phyloP scores from a whole-genome alignment of 1,140 invertebrate species.

The Lepidurus couesii region DNA sequence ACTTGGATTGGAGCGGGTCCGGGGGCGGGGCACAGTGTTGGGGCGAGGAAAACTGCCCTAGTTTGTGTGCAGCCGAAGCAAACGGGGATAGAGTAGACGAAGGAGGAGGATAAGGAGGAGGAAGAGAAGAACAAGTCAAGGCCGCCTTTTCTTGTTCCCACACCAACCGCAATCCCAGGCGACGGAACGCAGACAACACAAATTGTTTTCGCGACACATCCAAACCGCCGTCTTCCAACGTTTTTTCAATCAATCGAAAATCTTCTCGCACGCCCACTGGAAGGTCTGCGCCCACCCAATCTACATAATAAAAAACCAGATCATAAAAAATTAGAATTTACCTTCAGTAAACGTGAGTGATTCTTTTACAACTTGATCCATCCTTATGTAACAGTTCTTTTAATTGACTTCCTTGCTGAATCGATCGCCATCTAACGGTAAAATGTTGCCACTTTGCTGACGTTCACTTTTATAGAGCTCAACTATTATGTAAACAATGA shows the following conservation, averaged over 20 bases:
- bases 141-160: not conserved
- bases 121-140: not conserved
- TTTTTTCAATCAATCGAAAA: constrained; percentile 1
- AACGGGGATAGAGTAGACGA: not conserved
- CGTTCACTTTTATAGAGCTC: no score
- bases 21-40: not conserved
- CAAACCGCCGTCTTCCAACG: constrained; percentile 11
- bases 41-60: not conserved
- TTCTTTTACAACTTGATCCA: no score
- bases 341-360: not conserved
- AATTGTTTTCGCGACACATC: not conserved
- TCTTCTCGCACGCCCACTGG: not conserved
- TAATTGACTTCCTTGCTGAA: no score
- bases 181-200: constrained; percentile 5
- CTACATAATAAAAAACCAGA: not conserved
- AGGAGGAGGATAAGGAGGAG: not conserved
- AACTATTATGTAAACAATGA: no score
- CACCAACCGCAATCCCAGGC: not conserved
- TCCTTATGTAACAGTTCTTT: no score
- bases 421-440: no score
- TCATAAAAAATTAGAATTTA: not conserved
- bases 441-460: no score
- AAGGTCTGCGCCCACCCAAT: not conserved
- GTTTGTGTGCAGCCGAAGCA: not conserved
- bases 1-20: not conserved